Evolutionary conservation across 2,113 vertebrate genomes (phyloP), one percentile per base, ranked within the genome.

Genomic region (Cyprinodon tularosa): DNA sequence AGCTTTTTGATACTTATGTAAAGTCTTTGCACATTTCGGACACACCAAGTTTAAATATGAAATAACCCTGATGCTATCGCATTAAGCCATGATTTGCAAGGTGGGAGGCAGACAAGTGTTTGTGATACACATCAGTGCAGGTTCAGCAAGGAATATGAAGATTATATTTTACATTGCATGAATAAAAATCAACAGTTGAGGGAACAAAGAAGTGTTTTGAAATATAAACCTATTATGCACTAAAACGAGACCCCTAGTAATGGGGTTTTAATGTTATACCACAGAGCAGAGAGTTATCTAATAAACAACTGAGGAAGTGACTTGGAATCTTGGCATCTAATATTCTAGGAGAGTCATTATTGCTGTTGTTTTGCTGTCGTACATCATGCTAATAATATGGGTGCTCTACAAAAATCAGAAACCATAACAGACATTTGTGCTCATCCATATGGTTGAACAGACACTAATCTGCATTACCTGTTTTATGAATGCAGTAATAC

Each of bases 221-320:
- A 91, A 90, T 86, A 89, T 86, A 84, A 82, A 81, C 73, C 83
- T 84, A 82, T 90, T 89, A 86, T 72, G 40, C 76, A 77, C 76
- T 88, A 76, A 88, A 88, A 92, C 90, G 85, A 90, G 88, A 91
- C 64, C 74, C 72, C 44, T 70, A 47, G 84, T 90, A 90, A 91
- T 91, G 84, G 82, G 77, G 84, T 92, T 94, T 94, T 93, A 90
- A 91, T 94, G 93, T 84, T 75, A 81, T 86, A 81, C 73, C 74
- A 62, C 63, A 61, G 80, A 77, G 72, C 80, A 76, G 80, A 85
- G 76, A 66, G 80, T 92, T 74, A 68, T 70, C 73, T 42, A 68
- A 84, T 78, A 81, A 84, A 89, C 69, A 87, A 77, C 71, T 68
- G 57, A 68, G 79, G 72, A 89, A 77, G 76, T 71, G 75, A 82